Evolutionary conservation across 2,888 invertebrate genomes (phyloP), one percentile per base, ranked within the genome.

Genomic region (Apeira syringaria): DNA sequence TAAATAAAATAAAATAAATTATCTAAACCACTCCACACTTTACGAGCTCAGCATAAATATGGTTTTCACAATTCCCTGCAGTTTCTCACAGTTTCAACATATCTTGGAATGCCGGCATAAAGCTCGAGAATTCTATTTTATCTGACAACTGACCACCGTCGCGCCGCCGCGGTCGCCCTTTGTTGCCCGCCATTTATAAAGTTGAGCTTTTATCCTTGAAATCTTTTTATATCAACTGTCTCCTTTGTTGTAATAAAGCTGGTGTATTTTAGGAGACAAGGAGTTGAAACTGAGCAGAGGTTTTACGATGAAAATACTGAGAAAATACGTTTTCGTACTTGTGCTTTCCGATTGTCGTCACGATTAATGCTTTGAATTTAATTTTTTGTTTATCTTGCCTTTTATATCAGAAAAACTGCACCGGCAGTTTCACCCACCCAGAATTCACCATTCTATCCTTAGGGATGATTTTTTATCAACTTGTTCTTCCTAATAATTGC

Each of bases 131-230:
- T 18, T 38, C 28, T 25, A 33, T 46, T 53, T 59, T 59, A 66
- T 62, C 53, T 55, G 56, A 51, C 53, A 56, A 44, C 50, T 61
- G 64, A 56, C 59, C 24, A 9, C 24, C 24, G 25, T 27, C n/a
- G n/a, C n/a, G n/a, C n/a, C n/a, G n/a, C n/a, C n/a, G n/a, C n/a
- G n/a, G n/a, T n/a, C n/a, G n/a, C n/a, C 46, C 37, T 50, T 64
- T 66, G 60, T 60, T 36, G 48, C 26, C 36, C 34, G 49, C 50
- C 58, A 61, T 66, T 62, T 62, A 61, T 65, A 57, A 61, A 50
- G 44, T 50, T 47, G 47, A 52, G 55, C 55, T 61, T 47, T 44
- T 56, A 53, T 53, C 47, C 52, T 47, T 33, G 35, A 49, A 45
- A 58, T 57, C 56, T 61, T 58, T 59, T 48, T 39, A 47, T 46